These are phyloP conservation scores for Meriones psammophilus DNA, from an alignment of 2,797 vertebrate species.

Conservation along the genomic window DNA sequence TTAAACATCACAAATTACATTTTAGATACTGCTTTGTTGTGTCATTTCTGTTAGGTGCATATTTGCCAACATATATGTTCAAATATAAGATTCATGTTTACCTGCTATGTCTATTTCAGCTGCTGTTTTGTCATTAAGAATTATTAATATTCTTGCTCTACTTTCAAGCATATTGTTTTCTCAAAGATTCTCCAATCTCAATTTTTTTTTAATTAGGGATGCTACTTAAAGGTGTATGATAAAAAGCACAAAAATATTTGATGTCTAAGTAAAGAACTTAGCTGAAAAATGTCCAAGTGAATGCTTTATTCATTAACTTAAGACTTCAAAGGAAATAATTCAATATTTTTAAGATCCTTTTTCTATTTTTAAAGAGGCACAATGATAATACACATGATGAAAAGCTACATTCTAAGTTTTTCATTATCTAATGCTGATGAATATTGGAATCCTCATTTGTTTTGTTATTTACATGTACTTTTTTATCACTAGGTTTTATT, in stretches of 20 bases:
- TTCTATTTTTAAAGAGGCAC: background rate
- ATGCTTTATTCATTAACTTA: slow-evolving; percentile 39
- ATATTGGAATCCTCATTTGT: background rate
- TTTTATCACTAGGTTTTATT: background rate
- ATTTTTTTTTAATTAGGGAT: slow-evolving; percentile 48
- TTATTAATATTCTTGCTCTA: slow-evolving; percentile 52
- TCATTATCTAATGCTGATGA: background rate
- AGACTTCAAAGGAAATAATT: slow-evolving; percentile 58
- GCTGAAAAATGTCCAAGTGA: slow-evolving; percentile 6
- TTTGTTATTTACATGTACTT: slow-evolving; percentile 40
- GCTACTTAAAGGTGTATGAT: slow-evolving; percentile 50
- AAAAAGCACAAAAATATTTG: slow-evolving; percentile 62
- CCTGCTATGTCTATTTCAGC: background rate
- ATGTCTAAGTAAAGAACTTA: slow-evolving; percentile 63
- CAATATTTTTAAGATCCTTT: slow-evolving; percentile 32
- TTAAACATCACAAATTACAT: background rate
- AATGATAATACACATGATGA: background rate
- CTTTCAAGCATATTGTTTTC: slow-evolving; percentile 56
- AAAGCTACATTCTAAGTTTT: background rate
- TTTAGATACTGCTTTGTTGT: slow-evolving; percentile 1
- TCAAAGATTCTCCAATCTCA: slow-evolving; percentile 62
- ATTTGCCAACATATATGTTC: background rate
- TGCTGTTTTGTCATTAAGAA: slow-evolving; percentile 60
- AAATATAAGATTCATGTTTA: slow-evolving; percentile 8
- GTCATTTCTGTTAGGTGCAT: background rate